Percentiles rank a stretch among this genome's conserved stretches.
phyloP scores from a whole-genome alignment of 2,888 invertebrate species.

The Blomia tropicalis region DNA sequence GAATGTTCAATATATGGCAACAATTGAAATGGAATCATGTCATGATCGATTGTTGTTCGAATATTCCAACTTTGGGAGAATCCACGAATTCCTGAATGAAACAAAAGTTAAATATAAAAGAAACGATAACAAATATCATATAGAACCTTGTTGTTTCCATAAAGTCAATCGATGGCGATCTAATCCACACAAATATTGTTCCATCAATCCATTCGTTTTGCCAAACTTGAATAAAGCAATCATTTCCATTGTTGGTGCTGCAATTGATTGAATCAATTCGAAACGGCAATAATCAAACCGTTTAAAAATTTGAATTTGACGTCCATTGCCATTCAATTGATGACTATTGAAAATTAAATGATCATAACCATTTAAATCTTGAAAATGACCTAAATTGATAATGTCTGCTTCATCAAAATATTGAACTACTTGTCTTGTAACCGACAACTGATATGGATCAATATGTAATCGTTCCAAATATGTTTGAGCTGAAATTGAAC shows the following conservation, averaged over 20 bases:
- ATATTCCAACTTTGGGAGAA: not conserved
- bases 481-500: not conserved
- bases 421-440: not conserved
- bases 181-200: not conserved
- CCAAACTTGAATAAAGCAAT: conserved; percentile 6
- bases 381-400: not conserved
- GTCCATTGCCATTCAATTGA: not conserved
- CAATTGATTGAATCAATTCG: not conserved
- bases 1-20: not conserved
- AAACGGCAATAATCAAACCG: not conserved
- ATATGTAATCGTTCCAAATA: not conserved
- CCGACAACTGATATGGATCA: not conserved
- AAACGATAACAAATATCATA: not conserved
- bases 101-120: not conserved
- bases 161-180: not conserved
- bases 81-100: not conserved
- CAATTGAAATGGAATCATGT: not conserved
- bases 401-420: not conserved
- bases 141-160: not conserved
- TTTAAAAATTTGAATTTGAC: not conserved
- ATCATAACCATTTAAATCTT: not conserved
- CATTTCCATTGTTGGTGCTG: not conserved
- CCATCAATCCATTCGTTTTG: not conserved
- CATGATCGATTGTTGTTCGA: not conserved
- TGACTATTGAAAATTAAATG: not conserved